phyloP scores from a whole-genome alignment of 2,888 invertebrate genomes.

The Pemphredon lugubris region DNA sequence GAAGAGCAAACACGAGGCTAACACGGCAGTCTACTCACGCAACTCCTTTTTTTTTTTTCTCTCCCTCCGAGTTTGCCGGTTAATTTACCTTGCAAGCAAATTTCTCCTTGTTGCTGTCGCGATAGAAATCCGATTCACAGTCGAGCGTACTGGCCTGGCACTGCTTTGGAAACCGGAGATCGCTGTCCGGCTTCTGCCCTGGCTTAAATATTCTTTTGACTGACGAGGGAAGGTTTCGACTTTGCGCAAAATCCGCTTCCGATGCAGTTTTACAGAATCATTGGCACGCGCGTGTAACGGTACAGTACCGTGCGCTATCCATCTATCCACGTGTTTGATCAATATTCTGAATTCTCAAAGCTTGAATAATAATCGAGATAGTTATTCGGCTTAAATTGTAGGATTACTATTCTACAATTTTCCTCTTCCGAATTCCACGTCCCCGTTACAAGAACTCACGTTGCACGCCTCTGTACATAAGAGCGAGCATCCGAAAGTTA shows the following conservation, averaged over 20 bases:
- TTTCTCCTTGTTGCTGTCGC: conserved; percentile 7
- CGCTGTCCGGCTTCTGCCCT: too few relatives aligned
- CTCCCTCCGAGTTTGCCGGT: not conserved
- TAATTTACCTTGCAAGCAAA: conserved; percentile 26
- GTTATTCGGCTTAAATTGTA: not conserved
- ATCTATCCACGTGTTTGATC: too few relatives aligned
- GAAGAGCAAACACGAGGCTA: conserved; percentile 41
- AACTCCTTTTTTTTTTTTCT: conserved; percentile 5
- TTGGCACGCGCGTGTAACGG: too few relatives aligned
- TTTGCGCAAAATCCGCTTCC: too few relatives aligned
- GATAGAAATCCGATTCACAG: conserved; percentile 8
- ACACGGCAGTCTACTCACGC: conserved; percentile 34
- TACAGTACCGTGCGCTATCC: too few relatives aligned
- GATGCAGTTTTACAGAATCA: too few relatives aligned
- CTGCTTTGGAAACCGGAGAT: not conserved
- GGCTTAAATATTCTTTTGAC: too few relatives aligned
- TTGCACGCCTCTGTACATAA: conserved; percentile 4
- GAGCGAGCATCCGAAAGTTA: not conserved
- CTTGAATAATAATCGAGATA: not conserved
- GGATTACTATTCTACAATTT: not conserved
- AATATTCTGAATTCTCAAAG: too few relatives aligned
- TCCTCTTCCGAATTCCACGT: not conserved
- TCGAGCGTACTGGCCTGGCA: not conserved
- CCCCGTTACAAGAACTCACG: conserved; percentile 1
- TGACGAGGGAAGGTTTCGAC: too few relatives aligned